Evolutionary conservation across 2,888 invertebrate species (phyloP), one percentile per base, ranked within the genome.

Genomic region (Ophion slaviceki): DNA sequence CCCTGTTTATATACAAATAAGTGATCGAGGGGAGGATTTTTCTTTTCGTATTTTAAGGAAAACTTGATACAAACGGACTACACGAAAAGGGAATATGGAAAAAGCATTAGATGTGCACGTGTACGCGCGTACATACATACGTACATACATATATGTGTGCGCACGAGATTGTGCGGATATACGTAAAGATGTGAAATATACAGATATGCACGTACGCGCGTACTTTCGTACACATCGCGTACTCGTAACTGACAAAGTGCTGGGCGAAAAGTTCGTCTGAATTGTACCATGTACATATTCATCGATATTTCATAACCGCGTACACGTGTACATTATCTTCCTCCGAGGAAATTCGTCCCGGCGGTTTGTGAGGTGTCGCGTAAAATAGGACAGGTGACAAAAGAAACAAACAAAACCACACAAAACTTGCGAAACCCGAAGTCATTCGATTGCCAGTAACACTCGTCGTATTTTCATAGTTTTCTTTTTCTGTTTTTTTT

Each of bases 381-480:
- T 32, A 24, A 74, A 8, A 28, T 5, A 40, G 62, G 17, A 62
- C 24, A 28, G 61, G 68, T 71, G 47, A 40, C 57, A 61, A 28
- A 57, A 66, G 17, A 17, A 53, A 53, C 14, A 14, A 53, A 53
- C 53, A 14, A 14, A 53, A 53, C 14, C 14, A 53, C 53, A 53
- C 14, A 71, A 86, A 67, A 66, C 47, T 80, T 20, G 71, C 64
- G 67, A 77, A 74, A 76, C 76, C 67, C 82, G 75, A 36, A 68
- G 68, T 76, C 68, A 79, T 75, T 82, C 77, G 79, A 80, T 86
- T 86, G 85, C 85, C 85, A 86, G 85, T 86, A 76, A 32, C 76
- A 77, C 61, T 79, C 53, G 67, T 79, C 75, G 70, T 80, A 57
- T 79, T 75, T 80, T 61, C 53, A 62, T 75, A 64, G 28, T 77